Evolutionary conservation across 2,797 vertebrate species (phyloP), one percentile per base, ranked within the genome.

Genomic region (Onychomys torridus): DNA sequence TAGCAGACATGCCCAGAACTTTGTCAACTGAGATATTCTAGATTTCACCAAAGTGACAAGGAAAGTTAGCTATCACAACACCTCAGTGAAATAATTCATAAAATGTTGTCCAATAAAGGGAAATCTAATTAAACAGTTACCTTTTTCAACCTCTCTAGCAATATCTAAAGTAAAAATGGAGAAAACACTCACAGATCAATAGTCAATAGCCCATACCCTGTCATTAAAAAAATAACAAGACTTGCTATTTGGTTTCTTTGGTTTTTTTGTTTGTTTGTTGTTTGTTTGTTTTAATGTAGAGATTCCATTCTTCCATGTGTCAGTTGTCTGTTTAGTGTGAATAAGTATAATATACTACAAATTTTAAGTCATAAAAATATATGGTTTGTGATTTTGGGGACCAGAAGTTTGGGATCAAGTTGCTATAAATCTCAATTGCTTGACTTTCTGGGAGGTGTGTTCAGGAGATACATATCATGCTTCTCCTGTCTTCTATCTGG

Each of bases 391-490:
- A 14, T 16, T 91, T 34, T 67, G 12, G 6, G 93, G 17, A 75
- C 19, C 4, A 73, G 12, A 79, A 73, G 4, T 57, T 63, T 19
- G 13, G 78, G 25, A 77, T 52, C 27, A 61, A 79, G 1, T 1
- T 52, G 27, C 49, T 1, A 29, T 21, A 9, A 5, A 16, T 1
- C 4, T 13, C n/a, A 37, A 1, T 81, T 25, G 2, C 19, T 43
- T 76, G 19, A 7, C 23, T 75, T 75, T 71, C 16, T 43, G 49
- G 43, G 34, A 40, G 5, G n/a, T 37, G 4, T 52, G 3, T 65
- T 21, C 34, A 4, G 5, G 14, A 40, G 12, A n/a, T 29, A 27
- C 1, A 8, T 34, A 23, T 40, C 40, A 5, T 3, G 6, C 17
- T 6, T 9, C 16, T 49, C 57, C 29, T 21, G 5, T 34, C 75